Base-by-base conservation (phyloP, 2,797 vertebrate genomes). In the Myotis planiceps region DNA sequence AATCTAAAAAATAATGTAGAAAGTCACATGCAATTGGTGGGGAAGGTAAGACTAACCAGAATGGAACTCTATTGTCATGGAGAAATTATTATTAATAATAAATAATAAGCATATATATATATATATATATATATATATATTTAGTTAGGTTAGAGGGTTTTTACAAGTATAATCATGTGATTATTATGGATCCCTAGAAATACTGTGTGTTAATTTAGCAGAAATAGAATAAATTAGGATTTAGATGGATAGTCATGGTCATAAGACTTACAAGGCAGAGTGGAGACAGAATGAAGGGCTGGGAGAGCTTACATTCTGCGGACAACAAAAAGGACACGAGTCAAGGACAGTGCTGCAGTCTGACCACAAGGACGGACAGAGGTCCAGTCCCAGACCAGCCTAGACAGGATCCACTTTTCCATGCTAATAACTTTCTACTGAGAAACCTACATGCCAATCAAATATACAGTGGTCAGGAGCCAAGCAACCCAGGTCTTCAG, bases 101-200 rank as follows among this genome's bases (percentile, higher is more conserved):
- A 76, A 34, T 76, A 81, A 8, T 74, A 86, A 82, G 16, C 12
- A 69, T 37, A 37, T n/a, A n/a, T n/a, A n/a, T n/a, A n/a, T n/a
- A n/a, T n/a, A n/a, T n/a, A n/a, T n/a, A n/a, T n/a, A n/a, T 42
- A 21, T 19, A 74, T 4, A 37, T 9, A 21, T n/a, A 75, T 37
- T 88, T 93, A 84, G 58, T 91, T 63, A 81, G 25, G 58, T 91
- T 63, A 81, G n/a, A 86, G 14, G 27, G 42, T 37, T 34, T 88
- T 5, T 29, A 80, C 47, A 86, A 76, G 32, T 23, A 60, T 63
- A 51, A 51, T 78, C 72, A 72, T 39, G 66, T 34, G 18, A 49
- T 66, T 95, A 58, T 82, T 82, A 90, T 13, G 18, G 32, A 55
- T 18, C 76, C 76, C 76, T 90, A 65, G 60, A 88, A 96, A 88